Percentiles rank a stretch among this genome's conserved stretches.
phyloP scores from a whole-genome alignment of 2,797 vertebrate species.

The Amphiprion clarkii region DNA sequence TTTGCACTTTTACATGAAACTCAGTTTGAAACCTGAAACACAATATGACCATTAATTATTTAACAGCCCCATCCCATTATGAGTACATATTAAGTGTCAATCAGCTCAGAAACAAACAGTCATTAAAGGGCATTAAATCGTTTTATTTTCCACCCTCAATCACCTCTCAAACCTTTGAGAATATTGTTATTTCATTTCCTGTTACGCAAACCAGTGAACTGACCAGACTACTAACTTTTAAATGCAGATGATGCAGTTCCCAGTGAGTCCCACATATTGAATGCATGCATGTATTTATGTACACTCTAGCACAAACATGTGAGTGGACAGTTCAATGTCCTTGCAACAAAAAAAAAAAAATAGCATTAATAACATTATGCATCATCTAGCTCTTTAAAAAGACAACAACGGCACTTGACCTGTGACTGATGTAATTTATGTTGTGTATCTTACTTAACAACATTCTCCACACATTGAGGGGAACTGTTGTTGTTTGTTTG shows the following conservation, averaged over 20 bases:
- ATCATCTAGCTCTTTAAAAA: not conserved
- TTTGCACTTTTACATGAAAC: constrained; percentile 24
- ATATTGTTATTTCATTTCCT: not conserved
- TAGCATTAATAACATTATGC: not conserved
- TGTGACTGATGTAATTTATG: not conserved
- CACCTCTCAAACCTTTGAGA: constrained; percentile 15
- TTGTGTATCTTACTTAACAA: not conserved
- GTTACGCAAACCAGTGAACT: not conserved
- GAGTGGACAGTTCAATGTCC: not conserved
- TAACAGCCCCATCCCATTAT: constrained; percentile 11
- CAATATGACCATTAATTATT: constrained; percentile 60
- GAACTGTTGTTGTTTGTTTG: not conserved
- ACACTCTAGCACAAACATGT: not conserved
- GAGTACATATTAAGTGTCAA: not conserved
- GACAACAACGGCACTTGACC: not conserved
- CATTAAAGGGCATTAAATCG: constrained; percentile 1
- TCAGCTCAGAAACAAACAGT: constrained; percentile 26
- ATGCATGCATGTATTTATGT: not conserved
- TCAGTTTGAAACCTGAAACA: constrained; percentile 31
- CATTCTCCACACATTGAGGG: not conserved
- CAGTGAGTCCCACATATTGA: not conserved
- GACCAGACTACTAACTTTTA: not conserved
- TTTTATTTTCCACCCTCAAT: constrained; percentile 41
- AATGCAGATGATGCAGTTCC: not conserved
- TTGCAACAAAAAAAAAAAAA: not conserved